Evolutionary conservation across 2,888 invertebrate genomes (phyloP).

Genomic region (Caenorhabditis sp.): DNA sequence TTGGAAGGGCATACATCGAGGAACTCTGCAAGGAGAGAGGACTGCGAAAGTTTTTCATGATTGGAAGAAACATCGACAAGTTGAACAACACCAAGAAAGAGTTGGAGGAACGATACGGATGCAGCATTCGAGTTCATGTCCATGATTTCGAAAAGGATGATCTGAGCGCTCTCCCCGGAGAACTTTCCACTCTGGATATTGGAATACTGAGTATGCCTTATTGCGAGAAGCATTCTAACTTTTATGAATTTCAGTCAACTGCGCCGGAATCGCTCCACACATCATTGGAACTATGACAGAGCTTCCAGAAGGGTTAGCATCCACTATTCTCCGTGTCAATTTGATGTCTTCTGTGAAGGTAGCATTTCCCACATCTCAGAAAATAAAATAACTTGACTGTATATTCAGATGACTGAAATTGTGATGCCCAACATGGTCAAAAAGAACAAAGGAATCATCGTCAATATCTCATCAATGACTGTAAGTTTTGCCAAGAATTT

Average conservation of each 20-base stretch:
- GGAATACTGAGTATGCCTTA: constrained; percentile 79
- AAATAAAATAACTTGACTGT: too few species aligned
- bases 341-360: constrained; percentile 79
- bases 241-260: constrained; percentile 76
- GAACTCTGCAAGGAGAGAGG: constrained; percentile 79
- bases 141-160: constrained; percentile 81
- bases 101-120: constrained; percentile 67
- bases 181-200: constrained; percentile 75
- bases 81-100: constrained; percentile 73
- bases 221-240: too few species aligned
- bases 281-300: constrained; percentile 79
- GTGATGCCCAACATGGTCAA: constrained; percentile 82
- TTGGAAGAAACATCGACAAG: constrained; percentile 79
- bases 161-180: constrained; percentile 72
- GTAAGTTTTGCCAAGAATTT: constrained; percentile 54
- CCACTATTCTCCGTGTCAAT: constrained; percentile 81
- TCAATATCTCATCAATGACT: constrained; percentile 82
- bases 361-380: too few species aligned
- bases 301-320: constrained; percentile 76
- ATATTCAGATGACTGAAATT: constrained; percentile 78
- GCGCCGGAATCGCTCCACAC: constrained; percentile 82
- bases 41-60: constrained; percentile 78
- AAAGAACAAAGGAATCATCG: constrained; percentile 79
- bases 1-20: constrained; percentile 81
- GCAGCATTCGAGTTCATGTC: constrained; percentile 69